Evolutionary conservation across 1,140 invertebrate species (phyloP).

Genomic region (Bombus haemorrhoidalis): DNA sequence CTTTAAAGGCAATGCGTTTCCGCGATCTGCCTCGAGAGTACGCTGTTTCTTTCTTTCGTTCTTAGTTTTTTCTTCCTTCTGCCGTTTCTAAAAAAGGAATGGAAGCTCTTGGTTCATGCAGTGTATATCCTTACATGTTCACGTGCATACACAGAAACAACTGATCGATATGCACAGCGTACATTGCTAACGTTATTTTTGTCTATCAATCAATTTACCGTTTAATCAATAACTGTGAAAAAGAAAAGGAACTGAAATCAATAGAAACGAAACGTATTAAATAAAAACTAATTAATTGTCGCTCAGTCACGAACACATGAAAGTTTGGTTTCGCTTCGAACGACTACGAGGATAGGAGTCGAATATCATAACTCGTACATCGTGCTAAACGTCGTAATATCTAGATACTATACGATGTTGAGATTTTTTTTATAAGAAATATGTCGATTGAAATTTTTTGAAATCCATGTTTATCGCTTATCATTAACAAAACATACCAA

Average conservation of each 20-base stretch:
- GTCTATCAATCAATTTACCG: constrained; percentile 58
- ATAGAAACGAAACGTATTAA: neutral
- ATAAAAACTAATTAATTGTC: neutral
- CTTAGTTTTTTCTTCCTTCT: constrained; percentile 59
- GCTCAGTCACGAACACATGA: neutral
- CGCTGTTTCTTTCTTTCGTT: constrained; percentile 62
- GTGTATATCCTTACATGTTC: constrained; percentile 45
- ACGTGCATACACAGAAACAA: constrained; percentile 27
- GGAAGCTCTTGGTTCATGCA: constrained; percentile 40
- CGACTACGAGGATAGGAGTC: neutral
- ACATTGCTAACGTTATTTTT: constrained; percentile 43
- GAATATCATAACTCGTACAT: neutral
- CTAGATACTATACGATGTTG: constrained; percentile 39
- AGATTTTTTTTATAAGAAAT: constrained; percentile 6
- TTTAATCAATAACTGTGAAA: neutral
- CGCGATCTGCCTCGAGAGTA: constrained; percentile 61
- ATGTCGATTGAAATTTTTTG: neutral
- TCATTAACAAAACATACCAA: neutral
- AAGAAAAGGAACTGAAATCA: neutral
- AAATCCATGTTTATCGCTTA: neutral
- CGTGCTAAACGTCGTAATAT: constrained; percentile 11
- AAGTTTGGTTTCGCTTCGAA: neutral
- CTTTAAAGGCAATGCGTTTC: constrained; percentile 74
- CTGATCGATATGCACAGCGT: constrained; percentile 32
- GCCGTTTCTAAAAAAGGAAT: constrained; percentile 59